Evolutionary conservation across 2,888 invertebrate species (phyloP), one percentile per base, ranked within the genome.

Genomic region (Asteroscopus sphinx): DNA sequence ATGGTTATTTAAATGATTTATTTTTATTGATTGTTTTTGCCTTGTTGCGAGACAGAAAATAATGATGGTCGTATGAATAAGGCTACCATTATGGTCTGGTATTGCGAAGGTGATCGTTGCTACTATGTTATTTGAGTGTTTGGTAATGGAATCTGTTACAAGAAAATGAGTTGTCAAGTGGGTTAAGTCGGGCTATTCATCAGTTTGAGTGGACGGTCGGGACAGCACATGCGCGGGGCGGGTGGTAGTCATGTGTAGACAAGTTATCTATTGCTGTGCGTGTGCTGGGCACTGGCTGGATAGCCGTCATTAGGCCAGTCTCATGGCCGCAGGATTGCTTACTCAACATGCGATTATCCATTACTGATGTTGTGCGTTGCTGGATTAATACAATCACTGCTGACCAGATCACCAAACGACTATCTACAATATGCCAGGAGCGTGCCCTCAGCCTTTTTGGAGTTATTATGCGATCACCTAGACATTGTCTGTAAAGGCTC

Each of bases 1-100:
- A 93, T 93, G 91, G 91, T 92, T 93, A 93, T 94, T 93, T 93
- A 93, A 94, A 94, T 94, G 93, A 93, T 94, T 93, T 93, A 94
- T 94, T 93, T 93, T 93, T 94, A 94, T 94, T 94, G 93, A 93
- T 94, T 91, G 93, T 93, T 92, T 93, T 93, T 87, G 93, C 93
- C 92, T 93, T 93, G 93, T 89, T 93, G 90, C 89, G 76, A 92
- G 94, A 94, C 94, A 92, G 92, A 93, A 93, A 93, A 92, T 93
- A 94, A 94, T 94, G 92, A 92, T 90, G 87, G 88, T 76, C 82
- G 89, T 86, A 88, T 87, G 89, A 89, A 89, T 91, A 90, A 91
- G 87, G 89, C 92, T 92, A 89, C 89, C 85, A 93, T 91, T 92
- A 92, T 85, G 76, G 77, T 78, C 73, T 76, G 81, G 70, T 86